Base-by-base conservation (phyloP, 2,888 invertebrate species). In the Linnaemya tessellans region DNA sequence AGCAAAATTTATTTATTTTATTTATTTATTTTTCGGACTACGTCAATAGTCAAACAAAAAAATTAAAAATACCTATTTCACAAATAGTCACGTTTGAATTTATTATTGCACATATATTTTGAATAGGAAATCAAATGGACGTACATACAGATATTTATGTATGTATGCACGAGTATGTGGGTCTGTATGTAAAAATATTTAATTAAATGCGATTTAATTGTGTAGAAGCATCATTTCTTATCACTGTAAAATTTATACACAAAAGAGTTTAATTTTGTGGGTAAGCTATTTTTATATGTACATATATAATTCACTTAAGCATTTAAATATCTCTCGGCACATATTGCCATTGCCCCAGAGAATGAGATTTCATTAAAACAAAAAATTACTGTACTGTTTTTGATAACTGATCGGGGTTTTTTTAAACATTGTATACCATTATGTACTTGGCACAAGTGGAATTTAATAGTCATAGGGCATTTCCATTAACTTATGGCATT, bases 361-460 rank as follows among this genome's bases (percentile, higher is more conserved):
- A 70, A n/a, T 46, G 51, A 46, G 38, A 70, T 71, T 82, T 77
- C 49, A 64, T 58, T 74, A 35, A 67, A 80, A 67, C 58, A 60
- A n/a, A 54, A 7, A 41, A 41, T 41, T 41, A 13, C 10, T 65
- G 58, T 49, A 56, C 46, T 38, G 3, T n/a, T 46, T 25, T 30
- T 73, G 51, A 10, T 68, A 35, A 49, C 9, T 65, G 49, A 9
- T 49, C 13, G 30, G 5, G 30, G 30, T 1, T 51, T 13, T 62
- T 56, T 13, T 71, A 22, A 38, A 62, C n/a, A 60, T 20, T 49
- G n/a, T 51, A 81, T 79, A 79, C 85, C 85, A 85, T 60, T 81
- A 30, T 51, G 85, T 85, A 75, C 85, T 74, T 85, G 82, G 85
- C 74, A 85, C 85, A 81, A 70, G 18, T 56, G 51, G 15, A 70